phyloP scores from a whole-genome alignment of 2,113 vertebrate genomes.

The Lipotes vexillifer region DNA sequence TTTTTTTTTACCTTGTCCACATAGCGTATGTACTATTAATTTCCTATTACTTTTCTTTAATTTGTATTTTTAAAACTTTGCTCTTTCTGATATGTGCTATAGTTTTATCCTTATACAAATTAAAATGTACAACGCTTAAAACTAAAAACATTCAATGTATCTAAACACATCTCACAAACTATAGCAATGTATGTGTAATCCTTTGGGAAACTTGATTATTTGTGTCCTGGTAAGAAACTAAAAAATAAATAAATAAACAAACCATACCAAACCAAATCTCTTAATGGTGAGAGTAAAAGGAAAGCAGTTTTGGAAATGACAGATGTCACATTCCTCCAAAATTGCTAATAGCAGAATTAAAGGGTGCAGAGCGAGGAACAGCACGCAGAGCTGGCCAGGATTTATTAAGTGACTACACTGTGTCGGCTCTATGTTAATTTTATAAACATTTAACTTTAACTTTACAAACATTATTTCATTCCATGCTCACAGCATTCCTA shows the following conservation, averaged over 20 bases:
- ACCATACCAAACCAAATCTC: neutral
- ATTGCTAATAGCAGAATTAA: neutral
- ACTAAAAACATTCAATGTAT: neutral
- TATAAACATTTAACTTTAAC: neutral
- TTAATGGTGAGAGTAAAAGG: neutral
- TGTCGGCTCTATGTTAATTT: neutral
- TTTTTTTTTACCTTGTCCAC: neutral
- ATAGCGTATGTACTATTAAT: neutral
- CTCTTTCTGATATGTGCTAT: neutral
- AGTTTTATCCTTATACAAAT: neutral
- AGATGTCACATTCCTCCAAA: neutral
- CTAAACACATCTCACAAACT: neutral
- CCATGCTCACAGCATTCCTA: neutral
- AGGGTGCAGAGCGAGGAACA: accelerated
- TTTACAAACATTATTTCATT: neutral
- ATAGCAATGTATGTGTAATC: neutral
- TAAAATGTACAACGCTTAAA: neutral
- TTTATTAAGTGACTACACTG: neutral
- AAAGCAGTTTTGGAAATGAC: neutral
- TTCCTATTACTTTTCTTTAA: neutral
- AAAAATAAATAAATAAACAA: neutral
- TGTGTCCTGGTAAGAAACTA: neutral
- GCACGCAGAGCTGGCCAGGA: neutral
- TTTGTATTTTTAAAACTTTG: neutral
- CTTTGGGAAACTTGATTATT: neutral